Percentiles rank a stretch among this genome's conserved stretches.
Conservation (phyloP, 2,113 vertebrate genomes). For the Reinhardtius hippoglossoides region DNA sequence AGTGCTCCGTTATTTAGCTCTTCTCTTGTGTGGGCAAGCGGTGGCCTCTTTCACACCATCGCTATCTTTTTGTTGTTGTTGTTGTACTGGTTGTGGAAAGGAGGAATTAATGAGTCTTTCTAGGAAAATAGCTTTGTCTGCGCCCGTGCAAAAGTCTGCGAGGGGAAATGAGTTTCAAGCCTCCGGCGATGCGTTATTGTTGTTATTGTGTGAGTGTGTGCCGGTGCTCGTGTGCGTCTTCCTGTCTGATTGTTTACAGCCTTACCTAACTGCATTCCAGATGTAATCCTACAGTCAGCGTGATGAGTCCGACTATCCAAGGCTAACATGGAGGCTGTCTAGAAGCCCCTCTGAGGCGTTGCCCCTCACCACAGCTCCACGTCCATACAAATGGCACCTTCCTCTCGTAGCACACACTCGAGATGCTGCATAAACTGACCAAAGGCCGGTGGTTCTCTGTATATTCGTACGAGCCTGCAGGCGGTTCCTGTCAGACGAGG, state of each 20-base stretch:
- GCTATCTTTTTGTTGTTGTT: conserved; percentile 38
- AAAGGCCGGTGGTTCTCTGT: conserved; percentile 16
- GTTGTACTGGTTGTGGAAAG: conserved; percentile 17
- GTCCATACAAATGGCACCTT: conserved; percentile 53
- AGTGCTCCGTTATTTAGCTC: background rate
- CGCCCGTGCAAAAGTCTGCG: conserved; percentile 41
- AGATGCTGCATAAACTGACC: conserved; percentile 49
- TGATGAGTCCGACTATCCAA: conserved; percentile 45
- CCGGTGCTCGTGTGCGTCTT: conserved; percentile 42
- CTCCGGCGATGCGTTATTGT: conserved; percentile 52
- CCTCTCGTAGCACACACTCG: conserved; percentile 44
- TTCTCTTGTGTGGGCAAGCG: conserved; percentile 24
- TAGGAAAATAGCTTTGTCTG: conserved; percentile 50
- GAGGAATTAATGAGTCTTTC: conserved; percentile 59
- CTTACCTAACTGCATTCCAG: conserved; percentile 58
- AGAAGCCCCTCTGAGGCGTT: conserved; percentile 40
- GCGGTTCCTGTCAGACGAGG: conserved; percentile 74
- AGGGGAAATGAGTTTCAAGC: conserved; percentile 53
- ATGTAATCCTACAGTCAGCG: conserved; percentile 51
- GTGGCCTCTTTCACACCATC: conserved; percentile 34
- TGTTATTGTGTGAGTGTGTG: conserved; percentile 25
- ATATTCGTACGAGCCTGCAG: conserved; percentile 56
- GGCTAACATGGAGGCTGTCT: conserved; percentile 39
- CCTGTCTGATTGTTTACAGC: conserved; percentile 70
- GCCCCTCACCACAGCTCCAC: conserved; percentile 21